Conservation (phyloP, 2,888 invertebrate genomes). For the Nysson spinosus region DNA sequence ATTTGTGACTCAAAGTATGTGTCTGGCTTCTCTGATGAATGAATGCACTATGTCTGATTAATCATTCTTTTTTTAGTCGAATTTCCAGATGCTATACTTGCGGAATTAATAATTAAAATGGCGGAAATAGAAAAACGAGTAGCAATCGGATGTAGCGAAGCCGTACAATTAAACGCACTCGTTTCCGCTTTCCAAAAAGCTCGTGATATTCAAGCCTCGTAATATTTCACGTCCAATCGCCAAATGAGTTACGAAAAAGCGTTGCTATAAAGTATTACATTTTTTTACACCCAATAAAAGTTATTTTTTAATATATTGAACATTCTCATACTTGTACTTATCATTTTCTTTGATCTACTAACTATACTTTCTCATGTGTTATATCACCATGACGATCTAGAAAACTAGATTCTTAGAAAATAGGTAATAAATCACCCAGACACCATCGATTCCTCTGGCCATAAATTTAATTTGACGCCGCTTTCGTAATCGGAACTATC, state of each 20-base stretch:
- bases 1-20: constrained; percentile 91
- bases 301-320: background rate
- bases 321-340: background rate
- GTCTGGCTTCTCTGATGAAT: background rate
- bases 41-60: too few relatives aligned
- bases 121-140: constrained; percentile 93
- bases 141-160: constrained; percentile 92
- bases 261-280: constrained; percentile 10
- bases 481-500: constrained; percentile 38
- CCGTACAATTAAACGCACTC: constrained; percentile 92
- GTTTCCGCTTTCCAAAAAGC: constrained; percentile 92
- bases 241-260: background rate
- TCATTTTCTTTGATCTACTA: constrained; percentile 9
- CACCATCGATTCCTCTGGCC: constrained; percentile 17
- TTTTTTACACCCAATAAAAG: background rate
- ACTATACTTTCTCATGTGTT: constrained; percentile 44
- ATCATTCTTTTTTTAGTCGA: constrained; percentile 83
- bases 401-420: constrained; percentile 38
- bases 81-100: constrained; percentile 88
- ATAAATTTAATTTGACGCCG: constrained; percentile 36
- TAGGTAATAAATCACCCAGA: constrained; percentile 38
- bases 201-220: constrained; percentile 79
- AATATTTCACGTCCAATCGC: too few relatives aligned
- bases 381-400: constrained; percentile 35
- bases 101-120: constrained; percentile 90